These are phyloP conservation scores for Mayetiola destructor DNA, from an alignment of 2,888 invertebrate species.

Conservation along the genomic window DNA sequence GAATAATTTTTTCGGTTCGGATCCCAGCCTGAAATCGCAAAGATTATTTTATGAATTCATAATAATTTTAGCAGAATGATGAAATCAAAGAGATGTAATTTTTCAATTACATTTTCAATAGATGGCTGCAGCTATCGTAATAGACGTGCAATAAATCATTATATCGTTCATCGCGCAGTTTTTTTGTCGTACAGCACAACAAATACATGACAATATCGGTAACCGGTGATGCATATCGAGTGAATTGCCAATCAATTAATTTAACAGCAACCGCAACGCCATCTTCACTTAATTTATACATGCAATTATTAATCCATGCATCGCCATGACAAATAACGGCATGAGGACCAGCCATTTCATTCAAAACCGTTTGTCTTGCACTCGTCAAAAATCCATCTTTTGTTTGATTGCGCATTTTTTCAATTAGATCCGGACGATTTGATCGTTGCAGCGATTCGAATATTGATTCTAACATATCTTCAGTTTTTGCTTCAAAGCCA, in stretches of 20 bases:
- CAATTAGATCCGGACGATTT: background rate
- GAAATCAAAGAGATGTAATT: background rate
- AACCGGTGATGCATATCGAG: conserved; percentile 28
- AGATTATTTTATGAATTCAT: background rate
- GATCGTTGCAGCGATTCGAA: no score
- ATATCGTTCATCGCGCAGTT: conserved; percentile 26
- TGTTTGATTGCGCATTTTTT: no score
- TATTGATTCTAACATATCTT: no score
- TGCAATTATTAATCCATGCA: conserved; percentile 30
- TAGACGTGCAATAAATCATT: conserved; percentile 25
- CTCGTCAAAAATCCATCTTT: background rate
- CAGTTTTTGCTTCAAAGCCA: no score
- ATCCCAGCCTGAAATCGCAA: conserved; percentile 15
- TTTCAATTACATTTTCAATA: conserved; percentile 19
- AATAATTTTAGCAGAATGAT: background rate
- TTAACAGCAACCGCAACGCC: conserved; percentile 23
- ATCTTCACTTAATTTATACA: conserved; percentile 25
- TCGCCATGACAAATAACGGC: conserved; percentile 30
- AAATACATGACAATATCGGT: conserved; percentile 28
- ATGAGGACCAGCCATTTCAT: conserved; percentile 23
- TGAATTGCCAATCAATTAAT: conserved; percentile 30
- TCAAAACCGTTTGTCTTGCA: conserved; percentile 17
- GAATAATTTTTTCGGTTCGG: conserved; percentile 23
- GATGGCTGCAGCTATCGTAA: conserved; percentile 21
- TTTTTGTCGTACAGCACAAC: conserved; percentile 27